Conservation (phyloP, 2,888 invertebrate species). For the Cabera pusaria region DNA sequence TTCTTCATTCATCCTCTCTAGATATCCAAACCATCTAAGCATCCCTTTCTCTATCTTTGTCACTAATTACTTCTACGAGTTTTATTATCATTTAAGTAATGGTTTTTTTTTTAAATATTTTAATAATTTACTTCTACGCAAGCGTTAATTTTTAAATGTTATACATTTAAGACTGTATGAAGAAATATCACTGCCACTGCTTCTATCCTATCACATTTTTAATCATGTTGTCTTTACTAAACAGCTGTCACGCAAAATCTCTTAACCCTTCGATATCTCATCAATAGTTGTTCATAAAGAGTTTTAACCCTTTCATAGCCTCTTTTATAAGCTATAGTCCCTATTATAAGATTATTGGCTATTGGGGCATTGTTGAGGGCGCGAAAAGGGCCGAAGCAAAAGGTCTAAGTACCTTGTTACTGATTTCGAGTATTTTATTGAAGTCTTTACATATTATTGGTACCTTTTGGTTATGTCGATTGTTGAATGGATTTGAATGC, state of each 20-base stretch:
- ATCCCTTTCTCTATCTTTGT: too few species aligned
- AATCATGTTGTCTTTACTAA: conserved; percentile 17
- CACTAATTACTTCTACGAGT: too few species aligned
- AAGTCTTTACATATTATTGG: conserved; percentile 4
- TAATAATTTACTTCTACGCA: too few species aligned
- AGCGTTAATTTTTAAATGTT: too few species aligned
- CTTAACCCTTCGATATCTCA: conserved; percentile 54
- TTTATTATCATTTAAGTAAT: too few species aligned
- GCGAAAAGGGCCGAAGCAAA: conserved; percentile 44
- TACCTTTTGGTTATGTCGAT: conserved; percentile 14
- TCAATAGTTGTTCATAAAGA: conserved; percentile 44
- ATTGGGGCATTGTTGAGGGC: conserved; percentile 76
- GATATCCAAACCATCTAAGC: too few species aligned
- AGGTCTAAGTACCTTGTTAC: conserved; percentile 67
- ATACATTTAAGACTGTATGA: too few species aligned
- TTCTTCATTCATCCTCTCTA: too few species aligned
- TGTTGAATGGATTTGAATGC: conserved; percentile 6
- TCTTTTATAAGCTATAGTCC: conserved; percentile 68
- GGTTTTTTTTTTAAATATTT: too few species aligned
- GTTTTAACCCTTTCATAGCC: conserved; percentile 43
- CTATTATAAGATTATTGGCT: conserved; percentile 80
- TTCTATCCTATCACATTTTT: too few species aligned
- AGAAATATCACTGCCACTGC: too few species aligned
- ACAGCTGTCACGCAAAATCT: conserved; percentile 50
- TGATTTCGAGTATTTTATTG: conserved; percentile 38